Evolutionary conservation across 2,113 vertebrate genomes (phyloP).

Genomic region (Burhinus oedicnemus): DNA sequence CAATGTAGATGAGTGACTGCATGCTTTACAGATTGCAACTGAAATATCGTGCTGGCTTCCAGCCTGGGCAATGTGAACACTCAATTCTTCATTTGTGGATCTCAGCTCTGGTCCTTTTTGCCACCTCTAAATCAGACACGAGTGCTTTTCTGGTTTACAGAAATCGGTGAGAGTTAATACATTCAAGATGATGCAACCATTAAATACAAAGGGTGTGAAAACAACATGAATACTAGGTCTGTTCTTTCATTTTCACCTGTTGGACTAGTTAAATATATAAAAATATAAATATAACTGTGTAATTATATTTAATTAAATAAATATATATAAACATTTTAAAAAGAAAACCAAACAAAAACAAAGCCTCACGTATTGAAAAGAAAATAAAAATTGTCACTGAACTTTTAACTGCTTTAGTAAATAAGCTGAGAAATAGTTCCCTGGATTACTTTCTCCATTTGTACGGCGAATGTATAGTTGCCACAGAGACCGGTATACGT

Average conservation of each 20-base stretch:
- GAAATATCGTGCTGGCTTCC: constrained; percentile 22
- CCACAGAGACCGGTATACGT: not conserved
- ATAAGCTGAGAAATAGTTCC: not conserved
- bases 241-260: not conserved
- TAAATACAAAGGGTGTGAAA: not conserved
- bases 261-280: not conserved
- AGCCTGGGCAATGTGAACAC: constrained; percentile 2
- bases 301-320: not conserved
- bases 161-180: not conserved
- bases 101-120: constrained; percentile 4
- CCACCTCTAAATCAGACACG: not conserved
- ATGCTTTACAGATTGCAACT: constrained; percentile 31
- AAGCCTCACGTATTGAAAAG: not conserved
- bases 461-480: not conserved
- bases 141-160: not conserved
- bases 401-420: not conserved
- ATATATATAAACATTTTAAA: not conserved
- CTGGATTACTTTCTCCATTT: not conserved
- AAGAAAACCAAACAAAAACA: not conserved
- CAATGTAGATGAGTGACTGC: constrained; percentile 38
- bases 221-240: not conserved
- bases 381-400: not conserved
- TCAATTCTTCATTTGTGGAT: constrained; percentile 6
- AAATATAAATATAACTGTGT: not conserved
- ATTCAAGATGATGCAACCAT: not conserved